Evolutionary conservation across 2,797 vertebrate species (phyloP).

Genomic region (Gastrophryne carolinensis): DNA sequence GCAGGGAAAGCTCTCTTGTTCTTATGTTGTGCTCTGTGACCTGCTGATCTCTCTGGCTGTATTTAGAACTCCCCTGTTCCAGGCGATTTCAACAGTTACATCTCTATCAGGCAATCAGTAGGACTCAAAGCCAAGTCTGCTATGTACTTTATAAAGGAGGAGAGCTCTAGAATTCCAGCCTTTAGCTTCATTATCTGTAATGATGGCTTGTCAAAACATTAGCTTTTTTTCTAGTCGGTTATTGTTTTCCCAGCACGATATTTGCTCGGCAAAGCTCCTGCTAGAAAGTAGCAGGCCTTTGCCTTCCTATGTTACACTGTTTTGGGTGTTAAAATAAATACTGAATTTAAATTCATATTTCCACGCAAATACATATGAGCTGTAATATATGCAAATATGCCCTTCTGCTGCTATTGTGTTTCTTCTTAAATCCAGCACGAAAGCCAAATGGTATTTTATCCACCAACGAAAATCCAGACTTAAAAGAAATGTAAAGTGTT

Average conservation of each 20-base stretch:
- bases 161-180: background rate
- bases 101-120: conserved; percentile 12
- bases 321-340: background rate
- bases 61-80: conserved; percentile 19
- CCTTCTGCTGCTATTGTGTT: background rate
- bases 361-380: background rate
- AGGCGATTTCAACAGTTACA: conserved; percentile 1
- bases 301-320: background rate
- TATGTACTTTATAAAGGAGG: background rate
- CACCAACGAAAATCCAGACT: background rate
- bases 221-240: background rate
- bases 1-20: background rate
- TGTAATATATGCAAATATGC: background rate
- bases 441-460: background rate
- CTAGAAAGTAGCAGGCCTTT: background rate
- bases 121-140: background rate
- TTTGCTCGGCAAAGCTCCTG: background rate
- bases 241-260: conserved; percentile 11
- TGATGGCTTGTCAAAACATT: conserved; percentile 8
- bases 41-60: conserved; percentile 3
- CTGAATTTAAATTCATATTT: background rate
- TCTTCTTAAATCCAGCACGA: background rate
- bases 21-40: conserved; percentile 4
- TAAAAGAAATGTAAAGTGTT: background rate
- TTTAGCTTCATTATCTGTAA: conserved; percentile 6